Base-by-base conservation (phyloP, 2,113 vertebrate genomes). In the Lethenteron reissneri region DNA sequence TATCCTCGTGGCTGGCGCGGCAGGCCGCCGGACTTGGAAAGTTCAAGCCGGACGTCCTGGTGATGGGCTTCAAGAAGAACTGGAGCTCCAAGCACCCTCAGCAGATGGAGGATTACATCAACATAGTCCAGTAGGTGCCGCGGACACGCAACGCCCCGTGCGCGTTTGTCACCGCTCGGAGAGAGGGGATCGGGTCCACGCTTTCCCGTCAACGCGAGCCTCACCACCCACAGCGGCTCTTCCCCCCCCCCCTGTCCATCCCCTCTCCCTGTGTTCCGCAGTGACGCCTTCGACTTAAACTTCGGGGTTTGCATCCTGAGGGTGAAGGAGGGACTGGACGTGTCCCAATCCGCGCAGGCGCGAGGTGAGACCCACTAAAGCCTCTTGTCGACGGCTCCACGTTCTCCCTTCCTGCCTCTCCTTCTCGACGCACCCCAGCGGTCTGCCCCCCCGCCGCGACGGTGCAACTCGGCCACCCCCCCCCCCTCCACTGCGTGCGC, bases 81-180 rank as follows among this genome's bases (percentile, higher is more conserved):
- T 95, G 90, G 88, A 78, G 83, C 59, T 83, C 88, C 69, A 75
- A 82, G 56, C 90, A 97, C 77, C 90, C 92, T 86, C 90, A 85
- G 78, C 90, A 95, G 41, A 87, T 96, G 72, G 94, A 97, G 78
- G 90, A 83, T 2, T 99, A 97, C 77, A 89, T 97, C 77, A 92
- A 86, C 73, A 82, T 95, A 80, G 86, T 99, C 75, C 94, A 99
- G 94, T 97, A 81, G 87, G 90, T 41, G 41, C 41, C 41, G 6
- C 41, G 41, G 6, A 5, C 41, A 41, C 41, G 41, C 41, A 6
- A 41, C 41, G 41, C 41, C 41, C 41, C 41, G 5, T 41, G 41
- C 6, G 41, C 41, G 6, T 7, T 41, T 41, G 41, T 41, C 41
- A 41, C 41, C 41, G 41, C 41, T 41, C 41, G 41, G 41, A 41